These are phyloP conservation scores for Aleadryas rufinucha DNA, from an alignment of 2,113 vertebrate genomes.

Conservation along the genomic window DNA sequence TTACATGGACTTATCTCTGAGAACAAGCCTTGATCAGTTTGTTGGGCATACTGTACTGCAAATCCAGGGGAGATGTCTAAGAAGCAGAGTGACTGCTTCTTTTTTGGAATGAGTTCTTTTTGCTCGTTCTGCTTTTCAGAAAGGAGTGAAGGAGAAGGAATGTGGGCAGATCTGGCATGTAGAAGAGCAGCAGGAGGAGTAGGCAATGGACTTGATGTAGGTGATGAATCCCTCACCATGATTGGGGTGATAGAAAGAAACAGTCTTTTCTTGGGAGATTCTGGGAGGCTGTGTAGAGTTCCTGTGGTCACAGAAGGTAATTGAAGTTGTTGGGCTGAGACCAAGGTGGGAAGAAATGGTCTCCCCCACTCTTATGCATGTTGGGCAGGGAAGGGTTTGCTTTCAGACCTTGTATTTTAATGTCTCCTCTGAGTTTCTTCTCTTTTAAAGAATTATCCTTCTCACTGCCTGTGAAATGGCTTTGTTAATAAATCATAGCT, in stretches of 20 bases:
- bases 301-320: background rate
- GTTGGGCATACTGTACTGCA: background rate
- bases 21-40: background rate
- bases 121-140: background rate
- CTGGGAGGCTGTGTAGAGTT: background rate
- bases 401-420: background rate
- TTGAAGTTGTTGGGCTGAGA: background rate
- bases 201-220: background rate
- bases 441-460: background rate
- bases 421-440: background rate
- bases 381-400: background rate
- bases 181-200: background rate
- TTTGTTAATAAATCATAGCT: background rate
- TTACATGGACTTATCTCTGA: background rate
- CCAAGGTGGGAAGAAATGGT: background rate
- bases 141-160: background rate
- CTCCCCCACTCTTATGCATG: fast-evolving
- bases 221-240: background rate
- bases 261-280: background rate
- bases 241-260: background rate
- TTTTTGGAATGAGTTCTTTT: background rate
- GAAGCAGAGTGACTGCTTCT: background rate
- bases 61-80: background rate
- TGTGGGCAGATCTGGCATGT: fast-evolving
- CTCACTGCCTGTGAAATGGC: background rate